phyloP scores from a whole-genome alignment of 2,113 vertebrate genomes.

The Centropus unirufus region DNA sequence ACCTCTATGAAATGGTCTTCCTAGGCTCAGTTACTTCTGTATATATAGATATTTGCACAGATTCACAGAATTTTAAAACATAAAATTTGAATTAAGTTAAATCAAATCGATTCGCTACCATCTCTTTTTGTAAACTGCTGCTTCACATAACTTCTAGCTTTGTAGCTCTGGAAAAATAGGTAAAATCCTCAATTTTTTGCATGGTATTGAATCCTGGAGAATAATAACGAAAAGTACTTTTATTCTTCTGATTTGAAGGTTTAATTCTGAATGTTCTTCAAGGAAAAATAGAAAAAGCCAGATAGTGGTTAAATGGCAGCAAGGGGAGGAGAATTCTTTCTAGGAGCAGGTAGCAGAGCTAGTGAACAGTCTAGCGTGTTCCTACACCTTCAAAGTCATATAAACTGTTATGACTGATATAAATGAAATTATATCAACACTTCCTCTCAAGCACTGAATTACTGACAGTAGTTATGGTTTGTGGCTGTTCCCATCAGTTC shows the following conservation, averaged over 20 bases:
- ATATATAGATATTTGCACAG: background rate
- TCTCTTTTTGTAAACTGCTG: background rate
- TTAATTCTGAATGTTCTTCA: background rate
- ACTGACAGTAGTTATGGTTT: background rate
- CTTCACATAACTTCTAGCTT: background rate
- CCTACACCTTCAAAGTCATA: background rate
- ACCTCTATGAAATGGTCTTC: background rate
- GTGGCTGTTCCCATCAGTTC: background rate
- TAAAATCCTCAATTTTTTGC: background rate
- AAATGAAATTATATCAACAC: background rate
- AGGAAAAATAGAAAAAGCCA: background rate
- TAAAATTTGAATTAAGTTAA: background rate
- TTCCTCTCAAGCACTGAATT: background rate
- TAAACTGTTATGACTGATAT: background rate
- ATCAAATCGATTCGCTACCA: background rate
- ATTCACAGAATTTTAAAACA: background rate
- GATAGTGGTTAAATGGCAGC: background rate
- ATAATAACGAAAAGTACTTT: background rate
- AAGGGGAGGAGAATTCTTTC: background rate
- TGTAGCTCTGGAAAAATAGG: background rate
- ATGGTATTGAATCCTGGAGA: background rate
- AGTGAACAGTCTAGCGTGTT: background rate
- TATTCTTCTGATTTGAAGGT: background rate
- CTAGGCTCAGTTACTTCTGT: background rate
- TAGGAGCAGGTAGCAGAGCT: background rate